Base-by-base conservation (phyloP, 2,113 vertebrate species). In the Gymnorhina tibicen region DNA sequence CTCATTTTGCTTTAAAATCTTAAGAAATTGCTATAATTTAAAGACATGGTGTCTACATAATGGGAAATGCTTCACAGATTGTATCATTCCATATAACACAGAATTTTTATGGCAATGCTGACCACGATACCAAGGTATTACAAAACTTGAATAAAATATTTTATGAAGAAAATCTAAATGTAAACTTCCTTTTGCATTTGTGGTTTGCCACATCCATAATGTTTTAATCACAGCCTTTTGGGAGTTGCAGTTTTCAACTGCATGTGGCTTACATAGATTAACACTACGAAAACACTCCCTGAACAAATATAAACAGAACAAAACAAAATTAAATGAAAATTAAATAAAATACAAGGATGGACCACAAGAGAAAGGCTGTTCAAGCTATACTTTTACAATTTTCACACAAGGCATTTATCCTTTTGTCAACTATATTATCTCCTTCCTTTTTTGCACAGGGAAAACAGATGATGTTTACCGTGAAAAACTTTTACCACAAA, bases 1-100 rank as follows among this genome's bases (percentile, higher is more conserved):
- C 98, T 98, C 97, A 98, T 98, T 98, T 98, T 98, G 97, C 97
- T 98, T 98, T 98, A 98, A 98, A 98, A 98, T 98, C 98, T 98
- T 98, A 98, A 98, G 98, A 98, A 98, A 98, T 98, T 97, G 98
- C 98, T 97, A 97, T 98, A 98, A 98, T 98, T 98, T 98, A 98
- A 98, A 98, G 97, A 98, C 97, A 97, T 81, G 96, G 97, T 97
- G 97, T 96, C 98, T 97, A 97, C 97, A 97, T 98, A 98, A 98
- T 98, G 97, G 97, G 96, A 98, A 98, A 98, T 97, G 97, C 97
- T 97, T 98, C 98, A 97, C 68, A 97, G 98, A 97, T 98, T 97
- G 91, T 98, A 98, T 97, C 89, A 97, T 97, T 98, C 97, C 95
- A 95, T 94, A 97, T 97, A 97, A 97, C 89, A 96, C 80, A 76